phyloP scores from a whole-genome alignment of 2,888 invertebrate genomes.

The Microctonus hyperodae region DNA sequence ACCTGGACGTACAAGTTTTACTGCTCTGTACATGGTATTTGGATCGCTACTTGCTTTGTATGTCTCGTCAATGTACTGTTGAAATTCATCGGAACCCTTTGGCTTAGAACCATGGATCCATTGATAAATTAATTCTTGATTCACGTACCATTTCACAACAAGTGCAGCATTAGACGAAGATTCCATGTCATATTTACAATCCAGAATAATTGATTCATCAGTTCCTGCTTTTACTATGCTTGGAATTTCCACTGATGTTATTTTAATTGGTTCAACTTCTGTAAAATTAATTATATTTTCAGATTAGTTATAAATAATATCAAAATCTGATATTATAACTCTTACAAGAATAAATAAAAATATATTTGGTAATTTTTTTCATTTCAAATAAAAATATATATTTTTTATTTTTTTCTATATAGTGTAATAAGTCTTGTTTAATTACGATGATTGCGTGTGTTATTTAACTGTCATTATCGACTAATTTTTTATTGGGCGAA shows the following conservation, averaged over 20 bases:
- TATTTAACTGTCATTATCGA: no score
- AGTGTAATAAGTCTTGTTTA: no score
- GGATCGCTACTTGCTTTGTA: conserved; percentile 73
- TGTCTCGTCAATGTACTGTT: conserved; percentile 65
- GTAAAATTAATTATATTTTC: conserved; percentile 34
- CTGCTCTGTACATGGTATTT: conserved; percentile 74
- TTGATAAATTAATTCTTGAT: conserved; percentile 76
- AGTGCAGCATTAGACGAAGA: conserved; percentile 68
- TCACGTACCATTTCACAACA: conserved; percentile 80
- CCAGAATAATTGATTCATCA: conserved; percentile 69
- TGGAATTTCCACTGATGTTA: conserved; percentile 70
- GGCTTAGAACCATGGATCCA: conserved; percentile 79
- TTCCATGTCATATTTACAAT: conserved; percentile 76
- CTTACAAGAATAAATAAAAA: no score
- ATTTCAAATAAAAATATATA: no score
- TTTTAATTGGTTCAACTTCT: conserved; percentile 69
- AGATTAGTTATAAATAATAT: neutral
- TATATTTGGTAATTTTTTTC: no score
- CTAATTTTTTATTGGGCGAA: no score
- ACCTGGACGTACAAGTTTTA: conserved; percentile 73
- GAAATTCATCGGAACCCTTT: conserved; percentile 67
- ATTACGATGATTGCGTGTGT: no score
- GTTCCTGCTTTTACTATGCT: conserved; percentile 69
- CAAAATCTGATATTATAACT: no score
- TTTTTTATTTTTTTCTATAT: no score